Evolutionary conservation across 2,888 invertebrate genomes (phyloP).

Genomic region (Drosophila conformis): DNA sequence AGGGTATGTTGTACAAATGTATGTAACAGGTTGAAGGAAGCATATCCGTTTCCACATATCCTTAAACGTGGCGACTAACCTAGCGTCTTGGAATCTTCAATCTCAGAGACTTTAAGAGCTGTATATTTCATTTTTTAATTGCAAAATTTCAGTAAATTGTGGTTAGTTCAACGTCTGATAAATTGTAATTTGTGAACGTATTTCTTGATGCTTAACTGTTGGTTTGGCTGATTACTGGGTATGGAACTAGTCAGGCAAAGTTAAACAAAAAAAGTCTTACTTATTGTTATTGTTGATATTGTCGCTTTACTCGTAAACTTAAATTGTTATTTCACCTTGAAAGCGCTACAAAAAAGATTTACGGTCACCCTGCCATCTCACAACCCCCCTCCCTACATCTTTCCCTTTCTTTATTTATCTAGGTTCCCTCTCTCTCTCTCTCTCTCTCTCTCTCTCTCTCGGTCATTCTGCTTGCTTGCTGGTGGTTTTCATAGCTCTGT

Average conservation of each 20-base stretch:
- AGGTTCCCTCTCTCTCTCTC: not conserved
- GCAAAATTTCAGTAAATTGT: not conserved
- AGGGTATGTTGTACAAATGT: not conserved
- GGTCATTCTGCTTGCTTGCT: not conserved
- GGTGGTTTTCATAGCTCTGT: constrained; percentile 42
- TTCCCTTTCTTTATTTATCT: not conserved
- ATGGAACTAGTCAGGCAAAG: not conserved
- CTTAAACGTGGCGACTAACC: not conserved
- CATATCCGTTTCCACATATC: not conserved
- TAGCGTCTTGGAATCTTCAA: not conserved
- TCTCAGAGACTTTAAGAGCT: not conserved
- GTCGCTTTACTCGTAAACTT: constrained; percentile 67
- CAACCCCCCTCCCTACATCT: not conserved
- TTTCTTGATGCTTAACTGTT: not conserved
- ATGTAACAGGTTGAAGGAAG: not conserved
- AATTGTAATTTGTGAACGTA: not conserved
- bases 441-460: not conserved
- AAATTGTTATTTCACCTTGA: constrained; percentile 82
- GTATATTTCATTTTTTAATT: not conserved
- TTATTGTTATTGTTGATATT: constrained; percentile 34
- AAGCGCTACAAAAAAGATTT: constrained; percentile 75
- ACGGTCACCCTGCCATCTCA: constrained; percentile 59
- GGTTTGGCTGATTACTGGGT: not conserved
- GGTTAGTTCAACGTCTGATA: not conserved
- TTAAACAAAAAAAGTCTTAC: not conserved